Percentiles rank a stretch among this genome's conserved stretches.
Evolutionary conservation across 2,888 invertebrate species (phyloP).

Genomic region (Cheiracanthium punctorium): DNA sequence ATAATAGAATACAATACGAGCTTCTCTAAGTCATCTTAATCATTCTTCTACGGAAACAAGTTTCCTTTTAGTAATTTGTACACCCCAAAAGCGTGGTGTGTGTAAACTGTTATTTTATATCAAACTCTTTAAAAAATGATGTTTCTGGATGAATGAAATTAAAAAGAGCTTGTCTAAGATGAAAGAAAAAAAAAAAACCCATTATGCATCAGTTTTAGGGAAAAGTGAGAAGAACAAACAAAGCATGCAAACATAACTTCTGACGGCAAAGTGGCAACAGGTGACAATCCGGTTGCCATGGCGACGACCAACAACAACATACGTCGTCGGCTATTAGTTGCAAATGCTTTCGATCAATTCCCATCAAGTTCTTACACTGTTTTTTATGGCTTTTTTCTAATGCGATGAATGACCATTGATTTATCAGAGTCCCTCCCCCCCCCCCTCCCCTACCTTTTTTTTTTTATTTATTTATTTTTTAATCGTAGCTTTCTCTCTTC

Average conservation of each 20-base stretch:
- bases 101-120: constrained; percentile 5
- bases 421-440: not conserved
- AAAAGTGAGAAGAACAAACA: not conserved
- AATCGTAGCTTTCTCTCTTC: not conserved
- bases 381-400: constrained; percentile 15
- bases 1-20: not conserved
- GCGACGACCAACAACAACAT: constrained; percentile 44
- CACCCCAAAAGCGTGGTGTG: not conserved
- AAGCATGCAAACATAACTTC: constrained; percentile 25
- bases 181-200: not conserved
- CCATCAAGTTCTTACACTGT: constrained; percentile 32
- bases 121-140: not conserved
- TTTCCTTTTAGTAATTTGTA: not conserved
- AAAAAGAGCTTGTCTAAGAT: not conserved
- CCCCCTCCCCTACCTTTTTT: no score
- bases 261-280: constrained; percentile 57
- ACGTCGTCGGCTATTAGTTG: constrained; percentile 40
- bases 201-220: not conserved
- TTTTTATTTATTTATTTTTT: constrained; percentile 9
- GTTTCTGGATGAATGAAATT: not conserved
- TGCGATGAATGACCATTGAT: constrained; percentile 56
- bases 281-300: constrained; percentile 49
- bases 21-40: not conserved
- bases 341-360: constrained; percentile 46
- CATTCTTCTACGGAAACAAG: not conserved